Evolutionary conservation across 2,113 vertebrate species (phyloP).

Genomic region (Chlamydotis undulata): DNA sequence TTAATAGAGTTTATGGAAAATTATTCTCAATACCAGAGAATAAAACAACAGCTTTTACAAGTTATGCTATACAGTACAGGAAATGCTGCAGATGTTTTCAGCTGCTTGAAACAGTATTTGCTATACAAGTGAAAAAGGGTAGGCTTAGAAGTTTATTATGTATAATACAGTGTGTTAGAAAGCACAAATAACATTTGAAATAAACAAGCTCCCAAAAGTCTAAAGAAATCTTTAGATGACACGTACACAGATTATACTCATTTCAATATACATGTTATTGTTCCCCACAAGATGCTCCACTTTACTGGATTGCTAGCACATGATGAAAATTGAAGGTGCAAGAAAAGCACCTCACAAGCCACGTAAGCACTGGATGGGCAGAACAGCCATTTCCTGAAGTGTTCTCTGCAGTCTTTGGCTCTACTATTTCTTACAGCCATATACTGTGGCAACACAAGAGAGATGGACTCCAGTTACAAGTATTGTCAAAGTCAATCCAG

Average conservation of each 20-base stretch:
- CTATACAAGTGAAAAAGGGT: conserved; percentile 39
- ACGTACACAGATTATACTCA: conserved; percentile 55
- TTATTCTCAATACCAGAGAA: conserved; percentile 35
- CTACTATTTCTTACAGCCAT: background rate
- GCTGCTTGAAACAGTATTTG: conserved; percentile 23
- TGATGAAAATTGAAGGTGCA: background rate
- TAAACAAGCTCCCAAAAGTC: conserved; percentile 48
- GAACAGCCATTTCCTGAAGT: background rate
- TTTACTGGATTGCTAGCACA: conserved; percentile 32
- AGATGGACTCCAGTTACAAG: background rate
- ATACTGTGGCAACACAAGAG: conserved; percentile 3
- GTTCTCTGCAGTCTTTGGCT: conserved; percentile 28
- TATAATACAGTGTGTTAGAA: conserved; percentile 70
- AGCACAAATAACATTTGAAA: conserved; percentile 66
- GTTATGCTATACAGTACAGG: conserved; percentile 33
- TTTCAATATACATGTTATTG: conserved; percentile 58
- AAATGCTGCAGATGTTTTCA: conserved; percentile 6
- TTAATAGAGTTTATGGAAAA: conserved; percentile 46
- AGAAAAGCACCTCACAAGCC: conserved; percentile 20
- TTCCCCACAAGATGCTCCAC: conserved; percentile 45
- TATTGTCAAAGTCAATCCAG: conserved; percentile 20
- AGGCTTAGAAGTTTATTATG: conserved; percentile 56
- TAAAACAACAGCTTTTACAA: conserved; percentile 38
- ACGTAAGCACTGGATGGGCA: background rate
- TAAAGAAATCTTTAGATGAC: conserved; percentile 46